phyloP scores from a whole-genome alignment of 2,113 vertebrate genomes.

The Antennarius striatus region DNA sequence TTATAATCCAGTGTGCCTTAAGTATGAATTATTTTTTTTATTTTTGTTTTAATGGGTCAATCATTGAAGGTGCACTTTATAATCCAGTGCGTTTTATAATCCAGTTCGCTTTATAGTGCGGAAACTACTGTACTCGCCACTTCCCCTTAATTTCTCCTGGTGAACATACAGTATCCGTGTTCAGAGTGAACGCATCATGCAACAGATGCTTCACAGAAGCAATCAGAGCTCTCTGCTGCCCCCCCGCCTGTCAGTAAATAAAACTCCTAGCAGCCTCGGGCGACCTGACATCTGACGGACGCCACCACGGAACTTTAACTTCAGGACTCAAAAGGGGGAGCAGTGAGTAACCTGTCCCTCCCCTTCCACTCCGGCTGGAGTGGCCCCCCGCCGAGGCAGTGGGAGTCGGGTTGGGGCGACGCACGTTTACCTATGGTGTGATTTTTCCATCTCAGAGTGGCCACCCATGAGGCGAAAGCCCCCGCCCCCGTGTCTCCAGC shows the following conservation, averaged over 20 bases:
- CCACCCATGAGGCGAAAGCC: constrained; percentile 60
- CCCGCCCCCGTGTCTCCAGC: constrained; percentile 34
- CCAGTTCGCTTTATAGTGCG: constrained; percentile 12
- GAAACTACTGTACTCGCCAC: constrained; percentile 28
- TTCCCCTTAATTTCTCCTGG: constrained; percentile 49
- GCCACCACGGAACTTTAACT: constrained; percentile 50
- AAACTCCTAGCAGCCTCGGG: constrained; percentile 56
- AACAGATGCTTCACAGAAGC: constrained; percentile 49
- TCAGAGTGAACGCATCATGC: constrained; percentile 48
- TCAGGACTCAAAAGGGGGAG: constrained; percentile 58
- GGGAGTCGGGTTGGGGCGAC: constrained; percentile 21
- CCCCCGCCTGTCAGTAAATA: constrained; percentile 57
- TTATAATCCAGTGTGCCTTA: too few species aligned
- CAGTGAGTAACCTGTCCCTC: constrained; percentile 39
- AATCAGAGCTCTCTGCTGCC: constrained; percentile 62
- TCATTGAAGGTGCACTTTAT: too few species aligned
- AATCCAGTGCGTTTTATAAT: too few species aligned
- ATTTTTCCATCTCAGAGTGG: constrained; percentile 54
- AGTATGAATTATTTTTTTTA: too few species aligned
- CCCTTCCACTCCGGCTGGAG: constrained; percentile 30
- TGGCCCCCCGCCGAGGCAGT: constrained; percentile 27
- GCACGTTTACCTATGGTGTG: constrained; percentile 29
- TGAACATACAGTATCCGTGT: constrained; percentile 52
- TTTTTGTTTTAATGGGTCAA: too few species aligned
- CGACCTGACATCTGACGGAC: constrained; percentile 31